Evolutionary conservation across 2,888 invertebrate genomes (phyloP), one percentile per base, ranked within the genome.

Genomic region (Apodemia mormo): DNA sequence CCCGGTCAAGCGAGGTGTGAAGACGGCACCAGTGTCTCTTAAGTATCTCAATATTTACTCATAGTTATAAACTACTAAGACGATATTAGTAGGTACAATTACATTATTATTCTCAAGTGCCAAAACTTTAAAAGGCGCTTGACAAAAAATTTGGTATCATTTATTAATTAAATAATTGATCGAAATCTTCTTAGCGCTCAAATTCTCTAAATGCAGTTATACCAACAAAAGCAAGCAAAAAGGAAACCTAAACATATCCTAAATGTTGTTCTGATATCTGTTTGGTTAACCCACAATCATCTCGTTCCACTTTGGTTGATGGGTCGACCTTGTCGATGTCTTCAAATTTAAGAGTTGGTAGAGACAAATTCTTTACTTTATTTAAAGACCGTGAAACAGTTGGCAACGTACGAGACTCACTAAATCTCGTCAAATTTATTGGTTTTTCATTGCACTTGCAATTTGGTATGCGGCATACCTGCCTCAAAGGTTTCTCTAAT

Each of bases 211-310:
- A 37, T 22, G 29, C 29, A 61, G n/a, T 68, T 66, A 64, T 64
- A 65, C 65, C 71, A 74, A 67, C 67, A 43, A 67, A 74, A 76
- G 73, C 70, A 61, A 68, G 73, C 68, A 72, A 71, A 65, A 66
- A 66, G 66, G 49, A 64, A n/a, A 33, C 33, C 82, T 89, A 94
- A 75, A 94, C 94, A 82, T 94, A 94, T 64, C 94, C 94, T 84
- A 94, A 91, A 82, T 94, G 94, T 78, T 94, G 93, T 82, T 94
- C 94, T 71, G 94, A 93, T 75, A 94, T 87, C 14, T 92, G 92
- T 80, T 92, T 93, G 73, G 72, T 86, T 30, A 85, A 72, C 33
- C 78, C 76, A 54, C 80, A 78, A 9, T 79, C 72, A 69, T 92
- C 92, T 75, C 85, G 87, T 76, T 91, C 92, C 12, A 89, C 90